phyloP scores from a whole-genome alignment of 1,140 invertebrate species.

The Panagrolaimus sp. region DNA sequence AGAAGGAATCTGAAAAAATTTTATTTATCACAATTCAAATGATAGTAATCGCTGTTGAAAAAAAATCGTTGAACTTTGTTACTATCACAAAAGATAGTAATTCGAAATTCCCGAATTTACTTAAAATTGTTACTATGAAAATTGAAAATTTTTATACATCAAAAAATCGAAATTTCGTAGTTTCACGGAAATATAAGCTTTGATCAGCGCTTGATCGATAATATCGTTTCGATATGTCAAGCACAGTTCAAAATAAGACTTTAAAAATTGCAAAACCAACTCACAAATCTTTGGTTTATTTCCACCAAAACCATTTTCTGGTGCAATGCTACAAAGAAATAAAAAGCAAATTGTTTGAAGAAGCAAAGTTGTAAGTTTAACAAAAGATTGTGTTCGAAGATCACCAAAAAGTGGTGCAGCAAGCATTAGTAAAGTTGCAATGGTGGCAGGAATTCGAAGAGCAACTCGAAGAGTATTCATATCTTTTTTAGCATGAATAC shows the following conservation, averaged over 20 bases:
- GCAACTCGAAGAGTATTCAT: conserved; percentile 53
- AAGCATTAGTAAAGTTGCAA: conserved; percentile 27
- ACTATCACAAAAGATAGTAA: too few relatives aligned
- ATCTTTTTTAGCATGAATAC: conserved; percentile 46
- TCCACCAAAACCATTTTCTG: conserved; percentile 48
- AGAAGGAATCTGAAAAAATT: conserved; percentile 50
- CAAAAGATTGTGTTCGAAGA: conserved; percentile 49
- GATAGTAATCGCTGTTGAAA: too few relatives aligned
- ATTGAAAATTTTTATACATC: too few relatives aligned
- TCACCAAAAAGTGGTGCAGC: conserved; percentile 55
- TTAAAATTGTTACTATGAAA: too few relatives aligned
- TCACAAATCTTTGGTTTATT: conserved; percentile 53
- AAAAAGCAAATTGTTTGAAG: conserved; percentile 56
- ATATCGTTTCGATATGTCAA: too few relatives aligned
- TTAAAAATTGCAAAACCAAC: conserved; percentile 18
- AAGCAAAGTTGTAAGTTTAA: conserved; percentile 47
- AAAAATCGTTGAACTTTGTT: too few relatives aligned
- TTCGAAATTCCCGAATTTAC: too few relatives aligned
- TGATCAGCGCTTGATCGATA: too few relatives aligned
- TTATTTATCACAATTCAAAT: not conserved
- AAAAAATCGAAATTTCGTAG: too few relatives aligned
- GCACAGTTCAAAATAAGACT: too few relatives aligned
- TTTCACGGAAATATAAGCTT: too few relatives aligned
- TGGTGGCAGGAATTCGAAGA: conserved; percentile 51
- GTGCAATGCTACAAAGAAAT: conserved; percentile 55